Conservation (phyloP, 2,797 vertebrate species). For the Melanotaenia trifasciata region DNA sequence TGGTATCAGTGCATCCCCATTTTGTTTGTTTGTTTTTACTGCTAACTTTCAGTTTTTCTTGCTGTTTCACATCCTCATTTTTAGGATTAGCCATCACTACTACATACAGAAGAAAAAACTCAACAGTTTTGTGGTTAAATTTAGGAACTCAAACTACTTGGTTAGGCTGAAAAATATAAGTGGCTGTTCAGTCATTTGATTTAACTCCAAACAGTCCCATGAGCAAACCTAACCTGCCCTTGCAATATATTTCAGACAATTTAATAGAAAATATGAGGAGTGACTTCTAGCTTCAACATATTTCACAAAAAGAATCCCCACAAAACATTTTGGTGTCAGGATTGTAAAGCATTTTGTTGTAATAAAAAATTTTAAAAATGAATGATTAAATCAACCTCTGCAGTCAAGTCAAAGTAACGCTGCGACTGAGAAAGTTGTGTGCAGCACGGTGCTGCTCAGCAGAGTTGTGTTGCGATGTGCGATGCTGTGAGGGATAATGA, state of each 20-base stretch:
- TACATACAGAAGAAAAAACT: too few relatives aligned
- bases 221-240: constrained; percentile 3
- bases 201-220: not conserved
- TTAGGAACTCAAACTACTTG: too few relatives aligned
- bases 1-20: too few relatives aligned
- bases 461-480: constrained; percentile 46
- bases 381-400: constrained; percentile 66
- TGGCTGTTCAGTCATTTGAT: not conserved
- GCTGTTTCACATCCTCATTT: too few relatives aligned
- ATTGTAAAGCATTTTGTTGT: constrained; percentile 29
- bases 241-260: not conserved
- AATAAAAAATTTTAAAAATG: not conserved
- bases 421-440: constrained; percentile 54
- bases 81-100: too few relatives aligned
- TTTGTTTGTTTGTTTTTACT: not conserved
- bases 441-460: constrained; percentile 43
- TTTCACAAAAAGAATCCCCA: constrained; percentile 28
- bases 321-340: constrained; percentile 29
- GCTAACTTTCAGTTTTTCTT: not conserved
- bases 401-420: constrained; percentile 45
- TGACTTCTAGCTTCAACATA: constrained; percentile 16
- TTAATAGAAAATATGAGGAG: constrained; percentile 6
- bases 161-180: too few relatives aligned
- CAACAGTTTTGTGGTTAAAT: too few relatives aligned
- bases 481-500: constrained; percentile 81